These are phyloP conservation scores for Erinaceus europaeus DNA, from an alignment of 2,113 vertebrate species.

Conservation along the genomic window DNA sequence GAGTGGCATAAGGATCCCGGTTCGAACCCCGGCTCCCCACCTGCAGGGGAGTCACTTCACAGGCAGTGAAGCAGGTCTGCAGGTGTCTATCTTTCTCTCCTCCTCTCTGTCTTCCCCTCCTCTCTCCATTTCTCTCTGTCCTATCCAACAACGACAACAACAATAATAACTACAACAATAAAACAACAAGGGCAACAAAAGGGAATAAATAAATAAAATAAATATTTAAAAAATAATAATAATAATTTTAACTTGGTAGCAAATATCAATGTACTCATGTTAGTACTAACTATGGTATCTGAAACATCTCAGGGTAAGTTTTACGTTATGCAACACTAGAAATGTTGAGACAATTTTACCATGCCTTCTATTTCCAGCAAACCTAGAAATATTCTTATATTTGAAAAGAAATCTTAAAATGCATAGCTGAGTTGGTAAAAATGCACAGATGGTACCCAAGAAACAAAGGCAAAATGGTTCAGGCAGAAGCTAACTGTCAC, in stretches of 20 bases:
- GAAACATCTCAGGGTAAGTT: background rate
- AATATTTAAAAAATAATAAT: too few relatives aligned
- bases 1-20: too few relatives aligned
- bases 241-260: background rate
- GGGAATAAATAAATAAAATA: too few relatives aligned
- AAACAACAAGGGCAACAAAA: too few relatives aligned
- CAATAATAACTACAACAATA: too few relatives aligned
- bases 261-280: background rate
- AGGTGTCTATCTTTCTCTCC: too few relatives aligned
- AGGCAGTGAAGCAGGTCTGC: too few relatives aligned
- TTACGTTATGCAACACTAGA: background rate
- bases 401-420: background rate
- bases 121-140: too few relatives aligned
- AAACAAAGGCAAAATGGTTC: slow-evolving; percentile 35
- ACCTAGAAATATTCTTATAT: background rate
- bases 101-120: too few relatives aligned
- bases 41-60: too few relatives aligned
- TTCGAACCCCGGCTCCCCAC: too few relatives aligned
- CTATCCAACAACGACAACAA: too few relatives aligned
- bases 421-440: background rate
- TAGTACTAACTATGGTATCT: slow-evolving; percentile 8
- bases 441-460: background rate
- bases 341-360: background rate
- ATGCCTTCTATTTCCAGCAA: background rate
- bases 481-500: background rate